Evolutionary conservation across 2,888 invertebrate genomes (phyloP).

Genomic region (Diplazon laetatorius): DNA sequence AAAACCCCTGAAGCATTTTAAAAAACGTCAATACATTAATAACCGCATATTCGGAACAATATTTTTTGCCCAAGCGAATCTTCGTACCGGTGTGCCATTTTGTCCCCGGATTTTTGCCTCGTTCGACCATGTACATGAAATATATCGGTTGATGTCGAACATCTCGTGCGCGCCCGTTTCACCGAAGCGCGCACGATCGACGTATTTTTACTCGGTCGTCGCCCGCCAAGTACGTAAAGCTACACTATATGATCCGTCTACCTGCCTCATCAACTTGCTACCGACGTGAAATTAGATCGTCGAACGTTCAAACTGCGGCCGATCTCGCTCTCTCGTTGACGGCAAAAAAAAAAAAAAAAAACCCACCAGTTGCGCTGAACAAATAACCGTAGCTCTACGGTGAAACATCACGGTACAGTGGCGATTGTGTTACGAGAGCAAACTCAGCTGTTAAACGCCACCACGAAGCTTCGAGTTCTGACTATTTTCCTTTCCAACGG

Average conservation of each 20-base stretch:
- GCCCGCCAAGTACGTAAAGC: constrained; percentile 2
- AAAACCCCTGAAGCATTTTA: no score
- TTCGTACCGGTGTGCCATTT: no score
- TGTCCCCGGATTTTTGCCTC: no score
- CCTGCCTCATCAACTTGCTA: constrained; percentile 18
- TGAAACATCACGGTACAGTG: constrained; percentile 26
- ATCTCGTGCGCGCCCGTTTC: background rate
- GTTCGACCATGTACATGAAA: no score
- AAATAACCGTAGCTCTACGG: constrained; percentile 22
- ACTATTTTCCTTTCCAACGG: constrained; percentile 14
- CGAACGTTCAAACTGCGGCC: constrained; percentile 2
- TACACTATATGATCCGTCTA: background rate
- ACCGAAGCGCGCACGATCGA: background rate
- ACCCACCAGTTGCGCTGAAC: constrained; percentile 38
- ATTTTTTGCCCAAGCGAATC: no score
- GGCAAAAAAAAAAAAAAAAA: no score
- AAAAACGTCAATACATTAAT: no score
- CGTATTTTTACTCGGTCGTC: constrained; percentile 11
- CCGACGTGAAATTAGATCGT: constrained; percentile 3
- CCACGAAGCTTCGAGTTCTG: constrained; percentile 12
- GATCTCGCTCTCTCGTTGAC: background rate
- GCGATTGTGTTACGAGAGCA: constrained; percentile 38
- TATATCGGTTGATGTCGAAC: background rate
- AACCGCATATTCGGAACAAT: no score
- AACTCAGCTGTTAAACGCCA: constrained; percentile 8